Evolutionary conservation across 1,140 invertebrate genomes (phyloP), one percentile per base, ranked within the genome.

Genomic region (Gonioctena quinquepunctata): DNA sequence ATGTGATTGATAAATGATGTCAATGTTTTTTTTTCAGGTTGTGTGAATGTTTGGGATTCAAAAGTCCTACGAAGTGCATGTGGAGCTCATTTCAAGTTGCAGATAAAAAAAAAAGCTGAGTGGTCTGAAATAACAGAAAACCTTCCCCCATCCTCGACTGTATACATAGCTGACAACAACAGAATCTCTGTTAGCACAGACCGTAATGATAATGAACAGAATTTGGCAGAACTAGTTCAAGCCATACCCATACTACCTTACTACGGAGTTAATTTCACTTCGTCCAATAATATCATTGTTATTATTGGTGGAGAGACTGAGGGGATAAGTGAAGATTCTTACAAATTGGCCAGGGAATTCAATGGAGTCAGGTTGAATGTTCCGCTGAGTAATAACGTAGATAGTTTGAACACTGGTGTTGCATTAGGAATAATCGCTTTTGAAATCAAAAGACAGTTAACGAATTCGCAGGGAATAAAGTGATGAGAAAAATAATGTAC

Each of bases 261-360:
- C 83, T 90, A 88, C 81, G 77, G 84, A 33, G 77, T 90, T 5
- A 81, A 91, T 76, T 92, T 87, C 82, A 79, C 83, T 23, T 74
- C 80, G 33, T 81, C 81, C 3, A 77, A 86, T 52, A 84, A 86
- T 68, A 82, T 89, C 16, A 87, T 90, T 23, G 77, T 97, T 1
- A 85, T 97, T 28, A 86, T 97, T 75, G 77, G 95, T 21, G 94
- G 95, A n/a, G 96, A 97, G 85, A 95, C 93, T 16, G 87, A 92
- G 82, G 94, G 95, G 0, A 84, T 97, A 3, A 94, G 92, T 86
- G 73, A 86, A 42, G 86, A 91, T 64, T 82, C 89, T 7, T 87
- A 88, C 71, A 83, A 87, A 74, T 84, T 92, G 22, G 83, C 88
- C 3, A 76, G 83, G 60, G 81, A 85, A 13, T 83, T 79, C 73